Evolutionary conservation across 1,140 invertebrate genomes (phyloP).

Genomic region (Calliphora vicina): DNA sequence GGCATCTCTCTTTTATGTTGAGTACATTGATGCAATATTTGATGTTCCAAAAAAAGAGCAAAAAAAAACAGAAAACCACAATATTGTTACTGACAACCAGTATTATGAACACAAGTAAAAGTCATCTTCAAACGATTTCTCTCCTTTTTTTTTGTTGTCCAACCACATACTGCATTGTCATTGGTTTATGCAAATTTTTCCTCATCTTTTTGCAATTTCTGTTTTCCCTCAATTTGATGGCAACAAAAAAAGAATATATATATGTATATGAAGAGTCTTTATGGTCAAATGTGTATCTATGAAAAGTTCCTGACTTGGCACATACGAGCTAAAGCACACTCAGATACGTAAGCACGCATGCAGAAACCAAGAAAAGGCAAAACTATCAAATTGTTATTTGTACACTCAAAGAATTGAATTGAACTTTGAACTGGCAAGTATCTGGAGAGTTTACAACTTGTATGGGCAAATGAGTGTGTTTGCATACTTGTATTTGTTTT

Average conservation of each 20-base stretch:
- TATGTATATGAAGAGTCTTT: not conserved
- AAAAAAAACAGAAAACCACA: conserved; percentile 6
- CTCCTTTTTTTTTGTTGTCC: not conserved
- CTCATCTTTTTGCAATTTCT: not conserved
- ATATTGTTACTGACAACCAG: conserved; percentile 23
- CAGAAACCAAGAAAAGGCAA: no score
- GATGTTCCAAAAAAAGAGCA: conserved; percentile 18
- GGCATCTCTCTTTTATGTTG: not conserved
- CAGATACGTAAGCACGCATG: no score
- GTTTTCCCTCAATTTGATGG: not conserved
- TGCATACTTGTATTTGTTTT: no score
- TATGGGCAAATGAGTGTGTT: no score
- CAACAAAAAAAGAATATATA: not conserved
- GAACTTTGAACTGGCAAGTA: no score
- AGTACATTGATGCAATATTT: conserved; percentile 32
- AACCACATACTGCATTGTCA: conserved; percentile 29
- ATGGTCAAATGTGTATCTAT: not conserved
- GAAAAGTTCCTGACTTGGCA: not conserved
- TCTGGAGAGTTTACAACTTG: no score
- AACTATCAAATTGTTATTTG: no score
- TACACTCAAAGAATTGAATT: no score
- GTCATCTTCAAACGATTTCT: conserved; percentile 6
- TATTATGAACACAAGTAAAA: conserved; percentile 13
- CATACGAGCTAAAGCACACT: no score
- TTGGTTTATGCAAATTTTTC: conserved; percentile 24